phyloP scores from a whole-genome alignment of 2,888 invertebrate genomes.

The Endomychus coccineus region DNA sequence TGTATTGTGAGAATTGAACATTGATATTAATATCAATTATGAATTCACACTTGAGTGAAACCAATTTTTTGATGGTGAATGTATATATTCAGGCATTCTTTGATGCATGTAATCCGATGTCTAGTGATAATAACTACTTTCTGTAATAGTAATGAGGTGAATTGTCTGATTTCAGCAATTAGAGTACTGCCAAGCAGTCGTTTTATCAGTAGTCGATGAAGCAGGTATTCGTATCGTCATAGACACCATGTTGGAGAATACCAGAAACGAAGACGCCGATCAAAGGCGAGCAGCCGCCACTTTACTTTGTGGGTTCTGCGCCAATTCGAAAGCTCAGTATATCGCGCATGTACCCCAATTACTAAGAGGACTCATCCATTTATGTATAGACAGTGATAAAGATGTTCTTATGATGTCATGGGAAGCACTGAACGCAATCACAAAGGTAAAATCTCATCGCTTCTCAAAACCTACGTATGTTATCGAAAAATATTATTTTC shows the following conservation, averaged over 20 bases:
- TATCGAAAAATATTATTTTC: constrained; percentile 28
- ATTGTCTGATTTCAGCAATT: constrained; percentile 55
- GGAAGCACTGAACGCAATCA: constrained; percentile 86
- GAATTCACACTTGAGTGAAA: too few species aligned
- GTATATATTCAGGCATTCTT: too few species aligned
- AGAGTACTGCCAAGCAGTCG: constrained; percentile 87
- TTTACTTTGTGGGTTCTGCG: constrained; percentile 84
- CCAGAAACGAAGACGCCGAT: constrained; percentile 55
- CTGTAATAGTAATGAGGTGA: too few species aligned
- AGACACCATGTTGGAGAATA: constrained; percentile 75
- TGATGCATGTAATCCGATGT: too few species aligned
- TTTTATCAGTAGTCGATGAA: constrained; percentile 84
- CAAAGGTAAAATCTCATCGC: constrained; percentile 59
- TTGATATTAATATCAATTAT: too few species aligned
- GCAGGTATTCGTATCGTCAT: constrained; percentile 80
- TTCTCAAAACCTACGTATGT: too few species aligned
- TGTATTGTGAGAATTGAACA: too few species aligned
- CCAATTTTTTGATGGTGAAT: too few species aligned
- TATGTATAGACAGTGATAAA: constrained; percentile 75
- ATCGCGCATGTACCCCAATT: constrained; percentile 81
- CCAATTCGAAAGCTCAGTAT: constrained; percentile 82
- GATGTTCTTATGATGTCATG: constrained; percentile 80
- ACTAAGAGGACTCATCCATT: constrained; percentile 74
- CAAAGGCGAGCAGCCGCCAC: constrained; percentile 76
- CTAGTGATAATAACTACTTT: too few species aligned